These are phyloP conservation scores for Apis dorsata DNA, from an alignment of 1,140 invertebrate genomes.

Conservation along the genomic window DNA sequence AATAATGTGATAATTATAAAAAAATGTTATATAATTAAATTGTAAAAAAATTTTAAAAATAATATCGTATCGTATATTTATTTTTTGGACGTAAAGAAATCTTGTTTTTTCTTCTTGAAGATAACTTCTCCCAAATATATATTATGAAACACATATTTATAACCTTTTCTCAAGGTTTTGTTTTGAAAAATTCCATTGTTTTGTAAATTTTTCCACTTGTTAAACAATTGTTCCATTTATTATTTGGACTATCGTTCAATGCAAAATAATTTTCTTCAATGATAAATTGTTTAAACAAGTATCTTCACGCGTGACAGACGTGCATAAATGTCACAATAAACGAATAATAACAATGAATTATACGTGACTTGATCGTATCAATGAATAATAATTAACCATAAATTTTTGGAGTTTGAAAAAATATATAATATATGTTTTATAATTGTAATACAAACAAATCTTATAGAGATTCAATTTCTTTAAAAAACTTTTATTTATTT, in stretches of 20 bases:
- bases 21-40: too few species aligned
- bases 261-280: too few species aligned
- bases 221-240: too few species aligned
- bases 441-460: too few species aligned
- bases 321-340: not conserved
- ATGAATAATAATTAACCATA: not conserved
- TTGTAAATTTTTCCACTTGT: too few species aligned
- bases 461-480: too few species aligned
- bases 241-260: not conserved
- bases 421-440: not conserved
- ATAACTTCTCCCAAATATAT: not conserved
- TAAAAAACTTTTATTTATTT: too few species aligned
- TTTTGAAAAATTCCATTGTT: not conserved
- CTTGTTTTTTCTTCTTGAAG: not conserved
- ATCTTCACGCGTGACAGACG: not conserved
- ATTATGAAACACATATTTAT: not conserved
- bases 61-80: too few species aligned
- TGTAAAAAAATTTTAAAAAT: too few species aligned
- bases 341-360: constrained; percentile 1
- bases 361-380: not conserved
- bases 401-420: not conserved
- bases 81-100: too few species aligned
- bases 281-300: not conserved
- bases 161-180: too few species aligned
- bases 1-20: not conserved